Evolutionary conservation across 1,140 invertebrate genomes (phyloP).

Genomic region (Nasonia giraulti): DNA sequence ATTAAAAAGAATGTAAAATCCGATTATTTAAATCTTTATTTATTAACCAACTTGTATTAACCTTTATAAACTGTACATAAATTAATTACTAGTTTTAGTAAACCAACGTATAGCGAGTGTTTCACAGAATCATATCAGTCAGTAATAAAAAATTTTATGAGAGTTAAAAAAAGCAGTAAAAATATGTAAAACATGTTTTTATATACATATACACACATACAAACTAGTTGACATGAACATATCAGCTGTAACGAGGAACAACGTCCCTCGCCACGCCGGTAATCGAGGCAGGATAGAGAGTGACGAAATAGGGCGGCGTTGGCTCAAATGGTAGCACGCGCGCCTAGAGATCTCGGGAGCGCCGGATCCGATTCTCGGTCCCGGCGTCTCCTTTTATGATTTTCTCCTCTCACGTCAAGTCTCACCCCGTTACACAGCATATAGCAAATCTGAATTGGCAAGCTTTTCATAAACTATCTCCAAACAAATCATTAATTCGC

Average conservation of each 20-base stretch:
- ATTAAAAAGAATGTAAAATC: neutral
- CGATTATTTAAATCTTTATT: neutral
- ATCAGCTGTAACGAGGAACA: too few relatives aligned
- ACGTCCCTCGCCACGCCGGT: too few relatives aligned
- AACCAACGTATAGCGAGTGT: neutral
- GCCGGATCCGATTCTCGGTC: too few relatives aligned
- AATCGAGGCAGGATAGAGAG: too few relatives aligned
- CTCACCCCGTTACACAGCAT: too few relatives aligned
- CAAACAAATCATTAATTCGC: slow-evolving; percentile 43
- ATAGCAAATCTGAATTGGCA: neutral
- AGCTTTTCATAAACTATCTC: slow-evolving; percentile 31
- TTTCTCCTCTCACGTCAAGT: too few relatives aligned
- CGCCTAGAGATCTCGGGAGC: too few relatives aligned
- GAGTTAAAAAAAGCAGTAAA: neutral
- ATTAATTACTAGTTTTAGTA: neutral
- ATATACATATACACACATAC: neutral
- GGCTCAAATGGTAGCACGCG: too few relatives aligned
- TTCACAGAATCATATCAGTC: neutral
- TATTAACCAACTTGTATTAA: neutral
- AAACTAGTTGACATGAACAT: neutral
- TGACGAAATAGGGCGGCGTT: too few relatives aligned
- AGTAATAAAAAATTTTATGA: neutral
- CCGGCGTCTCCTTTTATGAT: too few relatives aligned
- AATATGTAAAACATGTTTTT: neutral
- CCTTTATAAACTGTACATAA: neutral